Percentiles rank a stretch among this genome's conserved stretches.
Conservation (phyloP, 1,140 invertebrate species). For the Anastatus disparis region DNA sequence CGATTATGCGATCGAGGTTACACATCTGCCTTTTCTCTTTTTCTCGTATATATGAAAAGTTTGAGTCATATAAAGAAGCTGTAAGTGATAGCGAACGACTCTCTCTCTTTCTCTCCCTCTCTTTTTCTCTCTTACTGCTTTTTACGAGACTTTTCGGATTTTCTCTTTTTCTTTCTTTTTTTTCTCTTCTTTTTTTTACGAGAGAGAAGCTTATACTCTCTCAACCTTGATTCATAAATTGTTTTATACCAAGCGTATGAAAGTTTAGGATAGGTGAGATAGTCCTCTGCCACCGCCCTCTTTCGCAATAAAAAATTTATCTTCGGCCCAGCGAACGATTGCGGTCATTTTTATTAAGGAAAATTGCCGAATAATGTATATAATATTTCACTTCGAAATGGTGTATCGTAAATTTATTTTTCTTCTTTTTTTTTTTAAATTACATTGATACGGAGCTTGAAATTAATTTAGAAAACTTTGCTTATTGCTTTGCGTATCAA, state of each 20-base stretch:
- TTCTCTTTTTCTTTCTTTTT: neutral
- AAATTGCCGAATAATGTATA: no score
- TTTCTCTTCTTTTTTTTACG: neutral
- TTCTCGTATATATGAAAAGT: no score
- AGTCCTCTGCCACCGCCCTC: no score
- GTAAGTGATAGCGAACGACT: slow-evolving; percentile 26
- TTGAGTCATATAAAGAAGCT: slow-evolving; percentile 9
- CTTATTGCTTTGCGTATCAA: no score
- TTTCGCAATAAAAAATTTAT: slow-evolving; percentile 9
- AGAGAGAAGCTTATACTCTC: neutral
- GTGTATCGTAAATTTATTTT: no score
- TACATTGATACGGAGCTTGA: no score
- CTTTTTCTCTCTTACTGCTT: slow-evolving; percentile 4
- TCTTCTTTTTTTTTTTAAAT: no score
- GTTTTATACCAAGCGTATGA: slow-evolving; percentile 9
- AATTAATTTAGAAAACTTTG: no score
- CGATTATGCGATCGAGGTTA: neutral
- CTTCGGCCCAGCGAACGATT: neutral
- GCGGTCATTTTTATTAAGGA: no score
- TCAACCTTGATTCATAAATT: slow-evolving; percentile 32
- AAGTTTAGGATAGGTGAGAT: no score
- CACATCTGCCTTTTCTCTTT: no score
- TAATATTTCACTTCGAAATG: no score
- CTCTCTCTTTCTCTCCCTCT: neutral
- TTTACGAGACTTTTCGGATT: slow-evolving; percentile 5